Evolutionary conservation across 1,140 invertebrate species (phyloP).

Genomic region (Pomacea maculata): DNA sequence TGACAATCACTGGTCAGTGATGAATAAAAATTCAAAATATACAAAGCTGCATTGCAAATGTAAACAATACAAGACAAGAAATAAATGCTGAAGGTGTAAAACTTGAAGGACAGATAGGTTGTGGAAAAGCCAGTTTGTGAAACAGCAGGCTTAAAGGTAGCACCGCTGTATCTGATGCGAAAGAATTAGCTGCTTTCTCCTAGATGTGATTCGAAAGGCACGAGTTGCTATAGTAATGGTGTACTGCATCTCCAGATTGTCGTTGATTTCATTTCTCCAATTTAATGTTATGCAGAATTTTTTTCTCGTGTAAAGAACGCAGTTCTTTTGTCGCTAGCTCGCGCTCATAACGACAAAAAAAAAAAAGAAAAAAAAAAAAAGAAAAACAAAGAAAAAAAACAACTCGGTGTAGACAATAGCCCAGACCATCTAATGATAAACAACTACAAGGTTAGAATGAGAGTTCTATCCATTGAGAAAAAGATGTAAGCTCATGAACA

Average conservation of each 20-base stretch:
- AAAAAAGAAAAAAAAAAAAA: too few species aligned
- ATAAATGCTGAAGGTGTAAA: constrained; percentile 5
- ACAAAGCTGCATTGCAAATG: constrained; percentile 17
- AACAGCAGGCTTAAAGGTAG: constrained; percentile 1
- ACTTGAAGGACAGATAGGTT: background rate
- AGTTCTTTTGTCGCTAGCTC: too few species aligned
- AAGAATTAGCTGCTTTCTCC: background rate
- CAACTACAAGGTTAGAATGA: too few species aligned
- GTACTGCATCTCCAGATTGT: background rate
- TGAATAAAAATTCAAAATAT: background rate
- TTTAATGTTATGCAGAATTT: too few species aligned
- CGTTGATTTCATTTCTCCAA: background rate
- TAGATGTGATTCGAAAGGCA: constrained; percentile 4
- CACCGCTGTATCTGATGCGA: background rate
- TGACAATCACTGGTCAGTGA: too few species aligned
- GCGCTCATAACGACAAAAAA: too few species aligned
- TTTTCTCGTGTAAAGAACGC: too few species aligned
- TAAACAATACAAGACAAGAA: constrained; percentile 5
- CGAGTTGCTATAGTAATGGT: background rate
- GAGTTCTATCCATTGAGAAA: too few species aligned
- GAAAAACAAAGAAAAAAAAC: too few species aligned
- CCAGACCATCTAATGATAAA: too few species aligned
- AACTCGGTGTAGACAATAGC: too few species aligned
- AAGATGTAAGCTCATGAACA: too few species aligned
- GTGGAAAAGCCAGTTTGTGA: background rate